A percentile compares a stretch with the other conserved stretches of the same genome.
Conservation (phyloP, 2,797 vertebrate genomes). For the Taenioides sp. region DNA sequence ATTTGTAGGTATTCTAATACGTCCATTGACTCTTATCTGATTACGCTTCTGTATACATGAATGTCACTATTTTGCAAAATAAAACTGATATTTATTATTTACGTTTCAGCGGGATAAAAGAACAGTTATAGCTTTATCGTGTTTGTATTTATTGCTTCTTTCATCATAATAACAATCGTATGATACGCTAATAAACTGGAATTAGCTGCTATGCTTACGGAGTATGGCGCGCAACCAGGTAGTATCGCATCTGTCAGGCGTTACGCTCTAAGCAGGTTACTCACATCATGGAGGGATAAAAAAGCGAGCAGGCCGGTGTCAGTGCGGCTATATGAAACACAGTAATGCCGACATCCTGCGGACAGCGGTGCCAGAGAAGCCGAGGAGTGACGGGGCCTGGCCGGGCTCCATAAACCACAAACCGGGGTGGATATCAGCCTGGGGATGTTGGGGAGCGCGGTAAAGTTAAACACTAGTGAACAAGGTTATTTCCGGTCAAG, state of each 20-base stretch:
- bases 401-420: conserved; percentile 62
- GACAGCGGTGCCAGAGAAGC: conserved; percentile 27
- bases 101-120: neutral
- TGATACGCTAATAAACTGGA: conserved; percentile 1
- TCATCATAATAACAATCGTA: neutral
- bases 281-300: conserved; percentile 67
- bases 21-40: neutral
- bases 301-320: conserved; percentile 50
- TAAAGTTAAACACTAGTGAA: conserved; percentile 36
- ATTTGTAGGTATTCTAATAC: neutral
- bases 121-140: accelerated
- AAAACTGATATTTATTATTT: neutral
- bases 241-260: conserved; percentile 23
- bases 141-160: neutral
- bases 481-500: neutral
- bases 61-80: too few species aligned
- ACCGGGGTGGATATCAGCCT: conserved; percentile 61
- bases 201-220: conserved; percentile 15
- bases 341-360: conserved; percentile 38
- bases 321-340: conserved; percentile 44
- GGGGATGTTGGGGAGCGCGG: conserved; percentile 73
- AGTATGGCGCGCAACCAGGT: conserved; percentile 34
- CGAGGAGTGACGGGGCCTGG: conserved; percentile 45
- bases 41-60: neutral
- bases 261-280: conserved; percentile 49